Evolutionary conservation across 1,140 invertebrate species (phyloP).

Genomic region (Lasaia peninsularis): DNA sequence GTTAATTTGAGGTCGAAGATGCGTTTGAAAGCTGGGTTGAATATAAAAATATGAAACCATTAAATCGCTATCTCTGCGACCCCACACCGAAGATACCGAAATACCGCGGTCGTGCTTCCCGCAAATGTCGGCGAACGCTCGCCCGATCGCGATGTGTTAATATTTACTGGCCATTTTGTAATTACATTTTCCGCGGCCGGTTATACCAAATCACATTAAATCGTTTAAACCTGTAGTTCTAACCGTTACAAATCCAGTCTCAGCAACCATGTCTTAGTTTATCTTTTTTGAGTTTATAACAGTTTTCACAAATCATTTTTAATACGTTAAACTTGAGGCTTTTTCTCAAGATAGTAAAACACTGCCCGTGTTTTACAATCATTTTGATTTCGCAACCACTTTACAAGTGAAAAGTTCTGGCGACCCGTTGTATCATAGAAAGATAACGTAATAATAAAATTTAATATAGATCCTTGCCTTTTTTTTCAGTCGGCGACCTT

Average conservation of each 20-base stretch:
- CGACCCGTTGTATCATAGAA: too few relatives aligned
- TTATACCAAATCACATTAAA: slow-evolving; percentile 26
- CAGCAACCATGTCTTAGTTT: background rate
- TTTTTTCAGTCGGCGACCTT: too few relatives aligned
- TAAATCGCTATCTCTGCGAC: slow-evolving; percentile 9
- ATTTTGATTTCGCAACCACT: too few relatives aligned
- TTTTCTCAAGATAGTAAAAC: too few relatives aligned
- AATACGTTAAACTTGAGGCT: too few relatives aligned
- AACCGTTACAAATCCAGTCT: background rate
- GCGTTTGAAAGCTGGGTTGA: too few relatives aligned
- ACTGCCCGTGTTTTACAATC: too few relatives aligned
- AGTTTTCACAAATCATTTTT: too few relatives aligned
- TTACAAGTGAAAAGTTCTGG: too few relatives aligned
- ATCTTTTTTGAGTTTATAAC: background rate
- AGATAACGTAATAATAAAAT: too few relatives aligned
- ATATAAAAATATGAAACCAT: background rate
- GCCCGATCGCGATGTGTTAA: slow-evolving; percentile 66
- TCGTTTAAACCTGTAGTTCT: slow-evolving; percentile 13
- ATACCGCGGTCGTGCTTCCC: slow-evolving; percentile 63
- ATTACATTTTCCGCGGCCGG: slow-evolving; percentile 25
- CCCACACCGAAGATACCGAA: slow-evolving; percentile 36
- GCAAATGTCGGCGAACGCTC: slow-evolving; percentile 52
- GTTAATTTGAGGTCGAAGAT: too few relatives aligned
- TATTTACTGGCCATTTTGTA: slow-evolving; percentile 53
- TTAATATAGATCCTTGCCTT: too few relatives aligned